Evolutionary conservation across 2,113 vertebrate species (phyloP).

Genomic region (Gavia stellata): DNA sequence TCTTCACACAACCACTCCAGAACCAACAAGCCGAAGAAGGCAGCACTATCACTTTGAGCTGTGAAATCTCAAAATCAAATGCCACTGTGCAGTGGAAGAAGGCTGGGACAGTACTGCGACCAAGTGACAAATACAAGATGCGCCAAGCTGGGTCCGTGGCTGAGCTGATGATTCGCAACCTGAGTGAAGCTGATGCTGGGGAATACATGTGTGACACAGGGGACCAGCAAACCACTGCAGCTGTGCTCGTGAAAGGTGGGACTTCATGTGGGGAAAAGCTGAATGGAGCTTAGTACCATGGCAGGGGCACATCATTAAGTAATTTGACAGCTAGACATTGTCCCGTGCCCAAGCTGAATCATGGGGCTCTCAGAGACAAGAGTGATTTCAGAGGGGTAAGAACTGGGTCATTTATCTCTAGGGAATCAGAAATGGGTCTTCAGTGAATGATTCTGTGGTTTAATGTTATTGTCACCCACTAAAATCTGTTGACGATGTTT

Average conservation of each 20-base stretch:
- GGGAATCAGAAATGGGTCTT: not conserved
- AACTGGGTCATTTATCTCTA: not conserved
- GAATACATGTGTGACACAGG: conserved; percentile 82
- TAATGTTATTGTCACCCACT: not conserved
- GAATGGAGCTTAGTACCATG: fast-evolving
- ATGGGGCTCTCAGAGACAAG: fast-evolving
- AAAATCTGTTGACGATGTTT: not conserved
- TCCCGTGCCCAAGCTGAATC: not conserved
- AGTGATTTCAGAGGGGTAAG: not conserved
- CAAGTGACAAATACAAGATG: conserved; percentile 65
- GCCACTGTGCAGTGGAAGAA: conserved; percentile 81
- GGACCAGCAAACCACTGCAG: conserved; percentile 77
- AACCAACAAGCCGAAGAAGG: conserved; percentile 82
- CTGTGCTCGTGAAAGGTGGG: conserved; percentile 79
- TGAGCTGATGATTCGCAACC: conserved; percentile 73
- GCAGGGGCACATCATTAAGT: not conserved
- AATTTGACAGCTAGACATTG: not conserved
- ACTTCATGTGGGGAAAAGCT: not conserved
- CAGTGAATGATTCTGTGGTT: not conserved
- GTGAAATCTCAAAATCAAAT: conserved; percentile 60
- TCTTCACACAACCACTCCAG: conserved; percentile 68
- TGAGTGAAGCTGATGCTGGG: conserved; percentile 76
- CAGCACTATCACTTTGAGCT: conserved; percentile 66
- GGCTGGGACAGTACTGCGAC: conserved; percentile 59
- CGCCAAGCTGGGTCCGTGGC: conserved; percentile 66